Conservation (phyloP, 2,113 vertebrate species). For the Struthidea cinerea region DNA sequence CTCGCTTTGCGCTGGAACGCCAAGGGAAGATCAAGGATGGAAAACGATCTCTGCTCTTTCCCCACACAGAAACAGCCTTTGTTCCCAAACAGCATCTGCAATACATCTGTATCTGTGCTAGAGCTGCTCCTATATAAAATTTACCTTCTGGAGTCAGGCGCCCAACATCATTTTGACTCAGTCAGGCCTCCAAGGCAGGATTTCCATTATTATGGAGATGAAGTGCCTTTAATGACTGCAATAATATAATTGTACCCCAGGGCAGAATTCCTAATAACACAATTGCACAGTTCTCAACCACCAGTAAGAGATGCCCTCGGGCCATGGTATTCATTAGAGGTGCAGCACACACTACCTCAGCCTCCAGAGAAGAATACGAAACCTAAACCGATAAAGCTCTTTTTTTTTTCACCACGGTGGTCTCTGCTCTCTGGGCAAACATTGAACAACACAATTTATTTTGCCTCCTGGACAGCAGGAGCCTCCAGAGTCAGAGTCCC, state of each 20-base stretch:
- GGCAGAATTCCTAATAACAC: conserved; percentile 70
- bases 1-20: neutral
- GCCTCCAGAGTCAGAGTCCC: neutral
- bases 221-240: conserved; percentile 74
- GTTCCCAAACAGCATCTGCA: neutral
- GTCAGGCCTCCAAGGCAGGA: conserved; percentile 67
- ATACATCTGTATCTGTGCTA: conserved; percentile 10
- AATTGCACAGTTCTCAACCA: conserved; percentile 44
- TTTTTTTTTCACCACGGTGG: neutral
- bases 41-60: neutral
- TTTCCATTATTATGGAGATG: conserved; percentile 77
- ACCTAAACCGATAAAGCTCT: conserved; percentile 17
- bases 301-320: conserved; percentile 47
- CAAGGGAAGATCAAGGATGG: neutral
- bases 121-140: conserved; percentile 6
- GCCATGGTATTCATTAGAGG: conserved; percentile 63
- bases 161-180: conserved; percentile 41
- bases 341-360: conserved; percentile 26
- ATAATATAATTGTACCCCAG: conserved; percentile 72
- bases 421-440: conserved; percentile 34
- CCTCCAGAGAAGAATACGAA: conserved; percentile 44
- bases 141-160: conserved; percentile 40
- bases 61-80: neutral
- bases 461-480: neutral
- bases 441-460: neutral